Evolutionary conservation across 2,113 vertebrate genomes (phyloP).

Genomic region (Lutjanus erythropterus): DNA sequence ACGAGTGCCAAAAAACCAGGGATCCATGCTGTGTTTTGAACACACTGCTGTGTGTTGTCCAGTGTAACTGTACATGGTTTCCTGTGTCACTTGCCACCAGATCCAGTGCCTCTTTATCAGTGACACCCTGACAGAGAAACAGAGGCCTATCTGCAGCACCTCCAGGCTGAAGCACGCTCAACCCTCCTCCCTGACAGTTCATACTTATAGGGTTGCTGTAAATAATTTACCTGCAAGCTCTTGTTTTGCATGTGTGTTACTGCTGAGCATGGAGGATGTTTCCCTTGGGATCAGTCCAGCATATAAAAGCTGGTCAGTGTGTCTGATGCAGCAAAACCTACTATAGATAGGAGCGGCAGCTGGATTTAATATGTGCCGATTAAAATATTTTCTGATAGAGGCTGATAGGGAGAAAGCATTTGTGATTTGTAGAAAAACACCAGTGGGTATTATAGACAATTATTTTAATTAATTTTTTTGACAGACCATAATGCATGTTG

Average conservation of each 20-base stretch:
- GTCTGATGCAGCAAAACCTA: background rate
- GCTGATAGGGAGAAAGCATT: no score
- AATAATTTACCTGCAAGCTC: conserved; percentile 69
- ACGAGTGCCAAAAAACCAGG: background rate
- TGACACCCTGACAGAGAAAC: conserved; percentile 30
- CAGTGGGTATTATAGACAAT: no score
- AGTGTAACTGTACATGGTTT: conserved; percentile 28
- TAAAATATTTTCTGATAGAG: conserved; percentile 13
- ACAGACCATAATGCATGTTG: no score
- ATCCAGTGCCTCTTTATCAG: conserved; percentile 50
- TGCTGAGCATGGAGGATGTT: conserved; percentile 8
- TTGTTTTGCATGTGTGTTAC: conserved; percentile 26
- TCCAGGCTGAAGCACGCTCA: background rate
- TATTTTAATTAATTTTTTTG: no score
- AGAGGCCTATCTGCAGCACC: conserved; percentile 32
- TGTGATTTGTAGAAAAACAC: background rate
- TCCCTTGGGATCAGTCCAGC: conserved; percentile 31
- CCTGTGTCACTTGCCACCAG: conserved; percentile 15
- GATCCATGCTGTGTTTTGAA: background rate
- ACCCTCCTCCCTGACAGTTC: conserved; percentile 10
- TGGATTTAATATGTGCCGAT: conserved; percentile 9
- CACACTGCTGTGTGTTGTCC: background rate
- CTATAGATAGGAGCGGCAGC: background rate
- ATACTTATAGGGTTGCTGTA: conserved; percentile 55
- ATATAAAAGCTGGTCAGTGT: conserved; percentile 20